A percentile compares a stretch with the other conserved stretches of the same genome.
Evolutionary conservation across 2,888 invertebrate genomes (phyloP).

Genomic region (Arrhopalites spinosus): DNA sequence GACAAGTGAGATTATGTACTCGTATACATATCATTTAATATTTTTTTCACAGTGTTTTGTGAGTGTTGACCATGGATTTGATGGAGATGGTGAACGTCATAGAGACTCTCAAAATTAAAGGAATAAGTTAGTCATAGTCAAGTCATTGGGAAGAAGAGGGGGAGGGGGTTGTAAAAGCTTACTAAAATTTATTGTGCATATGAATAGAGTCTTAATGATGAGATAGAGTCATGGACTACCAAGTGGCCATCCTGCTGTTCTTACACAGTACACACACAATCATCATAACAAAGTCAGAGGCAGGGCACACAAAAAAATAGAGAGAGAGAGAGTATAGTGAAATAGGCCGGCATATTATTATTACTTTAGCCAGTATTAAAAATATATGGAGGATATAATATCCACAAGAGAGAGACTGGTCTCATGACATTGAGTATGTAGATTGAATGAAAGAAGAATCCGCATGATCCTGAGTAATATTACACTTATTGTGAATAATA

Average conservation of each 20-base stretch:
- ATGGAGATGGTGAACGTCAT: neutral
- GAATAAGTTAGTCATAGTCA: slow-evolving; percentile 2
- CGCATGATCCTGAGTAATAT: neutral
- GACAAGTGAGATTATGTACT: too few species aligned
- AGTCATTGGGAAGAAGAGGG: slow-evolving; percentile 19
- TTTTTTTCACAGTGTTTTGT: neutral
- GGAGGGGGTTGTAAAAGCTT: neutral
- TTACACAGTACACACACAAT: too few species aligned
- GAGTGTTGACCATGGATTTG: neutral
- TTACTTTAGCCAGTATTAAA: neutral
- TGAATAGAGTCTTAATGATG: slow-evolving; percentile 36
- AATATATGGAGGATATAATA: neutral
- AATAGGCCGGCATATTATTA: neutral
- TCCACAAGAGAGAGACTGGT: neutral
- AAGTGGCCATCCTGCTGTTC: slow-evolving; percentile 23
- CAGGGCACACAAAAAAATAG: neutral
- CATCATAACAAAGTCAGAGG: neutral
- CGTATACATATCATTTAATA: too few species aligned
- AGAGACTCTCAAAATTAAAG: neutral
- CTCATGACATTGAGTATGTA: too few species aligned
- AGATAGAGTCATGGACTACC: slow-evolving; percentile 33
- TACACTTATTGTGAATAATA: neutral
- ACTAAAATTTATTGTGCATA: slow-evolving; percentile 21
- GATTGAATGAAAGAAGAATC: neutral
- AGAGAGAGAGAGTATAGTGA: neutral